These are phyloP conservation scores for Oxyruncus cristatus DNA, from an alignment of 2,113 vertebrate species.

Conservation along the genomic window DNA sequence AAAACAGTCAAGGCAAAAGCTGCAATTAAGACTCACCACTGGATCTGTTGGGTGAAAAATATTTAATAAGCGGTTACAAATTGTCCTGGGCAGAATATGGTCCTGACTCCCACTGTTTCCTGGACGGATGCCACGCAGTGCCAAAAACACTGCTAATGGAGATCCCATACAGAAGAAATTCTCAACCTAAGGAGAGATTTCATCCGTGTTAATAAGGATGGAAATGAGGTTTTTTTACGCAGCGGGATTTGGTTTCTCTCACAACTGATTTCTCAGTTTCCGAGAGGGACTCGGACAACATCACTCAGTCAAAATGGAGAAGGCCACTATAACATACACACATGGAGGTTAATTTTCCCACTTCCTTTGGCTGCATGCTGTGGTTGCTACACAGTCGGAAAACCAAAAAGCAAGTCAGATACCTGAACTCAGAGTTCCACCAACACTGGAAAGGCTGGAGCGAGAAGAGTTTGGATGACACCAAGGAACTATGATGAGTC, in stretches of 20 bases:
- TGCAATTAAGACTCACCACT: conserved; percentile 84
- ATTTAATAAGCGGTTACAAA: conserved; percentile 91
- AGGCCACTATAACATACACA: rapidly evolving
- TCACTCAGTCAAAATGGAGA: not conserved
- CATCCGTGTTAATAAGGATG: not conserved
- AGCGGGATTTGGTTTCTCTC: not conserved
- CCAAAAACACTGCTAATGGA: conserved; percentile 94
- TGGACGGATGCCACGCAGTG: conserved; percentile 91
- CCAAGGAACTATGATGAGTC: not conserved
- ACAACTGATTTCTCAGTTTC: not conserved
- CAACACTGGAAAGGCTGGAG: not conserved
- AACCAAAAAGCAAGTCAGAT: not conserved
- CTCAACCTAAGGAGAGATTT: conserved; percentile 85
- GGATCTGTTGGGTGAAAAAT: conserved; percentile 98
- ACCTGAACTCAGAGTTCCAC: not conserved
- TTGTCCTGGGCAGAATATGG: conserved; percentile 91
- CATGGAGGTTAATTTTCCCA: not conserved
- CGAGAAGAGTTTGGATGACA: not conserved
- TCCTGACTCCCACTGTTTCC: conserved; percentile 89
- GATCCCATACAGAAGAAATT: conserved; percentile 99
- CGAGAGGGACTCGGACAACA: rapidly evolving
- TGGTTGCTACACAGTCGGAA: not conserved
- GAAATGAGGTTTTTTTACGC: not conserved
- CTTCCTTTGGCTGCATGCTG: not conserved
- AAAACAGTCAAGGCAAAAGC: not conserved